phyloP scores from a whole-genome alignment of 2,797 vertebrate species.

The Tachyglossus aculeatus region DNA sequence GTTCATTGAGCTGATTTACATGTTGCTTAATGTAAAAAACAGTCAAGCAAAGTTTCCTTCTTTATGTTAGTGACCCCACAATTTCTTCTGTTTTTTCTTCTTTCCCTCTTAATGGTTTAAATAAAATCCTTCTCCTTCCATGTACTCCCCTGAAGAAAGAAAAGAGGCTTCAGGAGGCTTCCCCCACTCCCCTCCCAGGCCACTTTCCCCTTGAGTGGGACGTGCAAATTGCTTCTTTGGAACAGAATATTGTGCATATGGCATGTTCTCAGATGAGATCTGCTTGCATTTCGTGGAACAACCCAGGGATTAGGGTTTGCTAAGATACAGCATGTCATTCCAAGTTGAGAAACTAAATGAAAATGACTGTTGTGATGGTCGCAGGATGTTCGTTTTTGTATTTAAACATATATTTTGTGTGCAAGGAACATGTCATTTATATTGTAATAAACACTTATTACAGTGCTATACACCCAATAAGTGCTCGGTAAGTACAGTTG shows the following conservation, averaged over 20 bases:
- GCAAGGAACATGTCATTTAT: too few relatives aligned
- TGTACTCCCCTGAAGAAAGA: fast-evolving
- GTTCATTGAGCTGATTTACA: conserved; percentile 27
- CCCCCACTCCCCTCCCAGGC: background rate
- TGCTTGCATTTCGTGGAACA: conserved; percentile 3
- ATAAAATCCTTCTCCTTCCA: background rate
- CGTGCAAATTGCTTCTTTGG: conserved; percentile 20
- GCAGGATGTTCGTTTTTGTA: too few relatives aligned
- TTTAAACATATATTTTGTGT: too few relatives aligned
- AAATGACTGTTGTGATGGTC: too few relatives aligned
- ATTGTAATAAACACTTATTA: too few relatives aligned
- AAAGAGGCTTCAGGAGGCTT: background rate
- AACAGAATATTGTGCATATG: conserved; percentile 31
- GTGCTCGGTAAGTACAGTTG: too few relatives aligned
- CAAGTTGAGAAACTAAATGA: too few relatives aligned
- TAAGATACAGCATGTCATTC: background rate
- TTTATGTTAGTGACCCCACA: conserved; percentile 25
- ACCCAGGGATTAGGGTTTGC: background rate
- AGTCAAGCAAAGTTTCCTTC: conserved; percentile 26
- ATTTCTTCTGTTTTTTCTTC: background rate
- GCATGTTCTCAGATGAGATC: conserved; percentile 17
- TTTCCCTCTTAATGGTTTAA: background rate
- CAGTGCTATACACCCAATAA: too few relatives aligned
- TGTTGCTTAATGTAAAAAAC: conserved; percentile 45
- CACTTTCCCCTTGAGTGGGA: conserved; percentile 19